Percentiles rank a stretch among this genome's conserved stretches.
These are phyloP conservation scores for Equus quagga DNA, from an alignment of 2,113 vertebrate genomes.

Conservation along the genomic window DNA sequence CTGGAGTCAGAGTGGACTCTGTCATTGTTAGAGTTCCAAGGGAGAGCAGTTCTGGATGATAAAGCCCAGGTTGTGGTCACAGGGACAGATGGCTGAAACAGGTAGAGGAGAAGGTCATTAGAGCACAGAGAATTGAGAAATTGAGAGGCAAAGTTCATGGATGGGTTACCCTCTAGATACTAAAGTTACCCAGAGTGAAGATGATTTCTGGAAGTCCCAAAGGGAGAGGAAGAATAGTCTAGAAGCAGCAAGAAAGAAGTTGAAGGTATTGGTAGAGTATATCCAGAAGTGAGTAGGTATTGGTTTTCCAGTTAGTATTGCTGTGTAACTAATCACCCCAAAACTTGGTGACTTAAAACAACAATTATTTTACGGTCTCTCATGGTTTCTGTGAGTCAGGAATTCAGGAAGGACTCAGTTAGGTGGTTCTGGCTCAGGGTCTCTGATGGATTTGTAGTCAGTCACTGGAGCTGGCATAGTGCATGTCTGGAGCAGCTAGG, in stretches of 20 bases:
- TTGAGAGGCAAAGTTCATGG: background rate
- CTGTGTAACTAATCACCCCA: background rate
- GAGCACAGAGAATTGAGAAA: background rate
- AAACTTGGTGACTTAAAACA: constrained; percentile 20
- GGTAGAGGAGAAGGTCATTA: background rate
- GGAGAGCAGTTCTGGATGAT: background rate
- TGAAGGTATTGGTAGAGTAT: background rate
- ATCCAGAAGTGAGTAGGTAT: background rate
- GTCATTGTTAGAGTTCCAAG: background rate
- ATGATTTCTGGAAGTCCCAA: background rate
- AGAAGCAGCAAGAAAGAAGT: background rate
- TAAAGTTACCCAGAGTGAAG: background rate
- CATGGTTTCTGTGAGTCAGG: background rate
- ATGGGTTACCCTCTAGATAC: background rate
- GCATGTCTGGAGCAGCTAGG: background rate
- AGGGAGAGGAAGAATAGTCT: background rate
- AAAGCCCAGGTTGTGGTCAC: background rate
- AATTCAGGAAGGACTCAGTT: background rate
- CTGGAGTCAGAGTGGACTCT: background rate
- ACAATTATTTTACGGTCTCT: background rate
- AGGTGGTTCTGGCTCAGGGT: background rate
- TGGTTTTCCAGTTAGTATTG: constrained; percentile 13
- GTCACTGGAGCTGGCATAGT: background rate
- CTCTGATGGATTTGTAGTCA: background rate
- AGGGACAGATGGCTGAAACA: background rate